These are phyloP conservation scores for Ostrea edulis DNA, from an alignment of 1,140 invertebrate genomes.

Conservation along the genomic window DNA sequence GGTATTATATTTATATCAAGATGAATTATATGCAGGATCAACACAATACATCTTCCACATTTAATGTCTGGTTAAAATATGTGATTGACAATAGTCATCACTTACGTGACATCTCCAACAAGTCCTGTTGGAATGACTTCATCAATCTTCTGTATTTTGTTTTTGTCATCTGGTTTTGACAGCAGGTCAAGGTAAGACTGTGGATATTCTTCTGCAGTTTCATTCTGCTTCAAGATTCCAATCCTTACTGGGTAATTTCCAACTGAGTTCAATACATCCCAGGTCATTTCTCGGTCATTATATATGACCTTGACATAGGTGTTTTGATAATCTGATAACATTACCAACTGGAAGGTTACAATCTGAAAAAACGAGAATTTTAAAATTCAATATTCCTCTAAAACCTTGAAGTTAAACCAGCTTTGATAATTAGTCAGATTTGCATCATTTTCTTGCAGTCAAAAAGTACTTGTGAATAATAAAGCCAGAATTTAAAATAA, in stretches of 20 bases:
- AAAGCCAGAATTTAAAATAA: too few species aligned
- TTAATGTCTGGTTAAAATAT: too few species aligned
- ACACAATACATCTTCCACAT: too few species aligned
- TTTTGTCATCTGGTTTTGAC: not conserved
- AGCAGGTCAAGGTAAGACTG: conserved; percentile 15
- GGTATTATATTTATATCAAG: too few species aligned
- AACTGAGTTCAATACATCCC: conserved; percentile 34
- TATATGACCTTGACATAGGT: conserved; percentile 36
- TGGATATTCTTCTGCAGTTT: conserved; percentile 28
- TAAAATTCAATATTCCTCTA: too few species aligned
- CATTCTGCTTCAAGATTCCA: not conserved
- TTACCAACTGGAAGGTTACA: conserved; percentile 43
- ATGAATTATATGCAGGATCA: too few species aligned
- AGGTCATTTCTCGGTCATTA: conserved; percentile 31
- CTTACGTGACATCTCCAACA: not conserved
- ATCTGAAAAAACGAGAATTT: not conserved
- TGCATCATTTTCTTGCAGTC: too few species aligned
- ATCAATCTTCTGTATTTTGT: conserved; percentile 29
- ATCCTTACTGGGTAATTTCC: conserved; percentile 34
- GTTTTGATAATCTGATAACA: conserved; percentile 43
- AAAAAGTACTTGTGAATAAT: too few species aligned
- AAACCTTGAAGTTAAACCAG: too few species aligned
- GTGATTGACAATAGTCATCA: not conserved
- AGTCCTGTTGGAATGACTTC: conserved; percentile 10
- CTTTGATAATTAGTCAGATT: too few species aligned